phyloP scores from a whole-genome alignment of 2,888 invertebrate species.

The Epistrophe grossulariae region DNA sequence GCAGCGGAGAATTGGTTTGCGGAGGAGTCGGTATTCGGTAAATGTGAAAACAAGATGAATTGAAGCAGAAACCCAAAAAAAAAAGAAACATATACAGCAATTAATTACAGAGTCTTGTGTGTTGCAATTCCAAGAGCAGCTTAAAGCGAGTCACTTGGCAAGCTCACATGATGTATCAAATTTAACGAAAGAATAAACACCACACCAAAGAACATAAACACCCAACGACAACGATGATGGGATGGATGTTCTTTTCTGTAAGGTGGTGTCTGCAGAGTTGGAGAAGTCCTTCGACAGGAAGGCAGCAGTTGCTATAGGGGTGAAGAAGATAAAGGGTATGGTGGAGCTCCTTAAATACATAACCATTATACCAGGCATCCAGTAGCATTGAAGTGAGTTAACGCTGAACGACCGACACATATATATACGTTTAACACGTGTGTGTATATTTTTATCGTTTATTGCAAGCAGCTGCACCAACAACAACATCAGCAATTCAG shows the following conservation, averaged over 20 bases:
- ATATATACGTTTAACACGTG: constrained; percentile 32
- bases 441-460: constrained; percentile 61
- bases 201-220: constrained; percentile 53
- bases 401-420: constrained; percentile 23
- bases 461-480: constrained; percentile 70
- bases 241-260: background rate
- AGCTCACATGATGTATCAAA: constrained; percentile 66
- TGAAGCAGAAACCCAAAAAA: constrained; percentile 49
- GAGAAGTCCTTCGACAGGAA: constrained; percentile 4
- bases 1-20: background rate
- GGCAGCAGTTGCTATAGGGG: background rate
- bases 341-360: constrained; percentile 44
- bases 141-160: constrained; percentile 66
- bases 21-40: no score
- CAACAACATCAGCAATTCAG: constrained; percentile 46
- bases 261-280: background rate
- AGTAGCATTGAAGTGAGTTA: constrained; percentile 47
- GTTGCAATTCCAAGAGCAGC: constrained; percentile 48
- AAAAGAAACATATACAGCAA: constrained; percentile 42
- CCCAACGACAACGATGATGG: background rate
- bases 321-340: background rate
- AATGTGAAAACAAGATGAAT: constrained; percentile 29
- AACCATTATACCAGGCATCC: constrained; percentile 30
- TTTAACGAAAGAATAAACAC: constrained; percentile 70
- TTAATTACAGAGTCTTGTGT: constrained; percentile 58